Evolutionary conservation across 2,113 vertebrate species (phyloP), one percentile per base, ranked within the genome.

Genomic region (Silurus glanis): DNA sequence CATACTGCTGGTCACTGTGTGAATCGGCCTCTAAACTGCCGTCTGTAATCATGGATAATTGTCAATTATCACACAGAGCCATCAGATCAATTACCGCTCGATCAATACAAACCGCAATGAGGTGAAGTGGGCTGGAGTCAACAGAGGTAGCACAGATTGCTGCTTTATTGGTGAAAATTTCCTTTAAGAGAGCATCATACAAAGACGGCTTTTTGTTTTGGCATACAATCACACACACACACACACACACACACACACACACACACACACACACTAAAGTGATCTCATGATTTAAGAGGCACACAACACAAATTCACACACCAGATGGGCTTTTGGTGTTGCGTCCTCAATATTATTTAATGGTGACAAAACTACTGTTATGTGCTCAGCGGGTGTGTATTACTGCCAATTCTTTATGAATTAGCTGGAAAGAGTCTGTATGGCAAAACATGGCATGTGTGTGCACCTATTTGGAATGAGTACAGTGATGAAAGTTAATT

Each of bases 1-100:
- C 92, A 93, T 95, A 94, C 95, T 94, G 94, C 90, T 82, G 92
- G 93, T 94, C 92, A 94, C 94, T 93, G 94, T 94, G 92, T 92
- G 88, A 91, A 91, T 94, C 93, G 93, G 94, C 94, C 95, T 94
- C 91, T 94, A 94, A 93, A 90, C 94, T 93, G 93, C 93, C 91
- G 92, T 93, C 92, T 95, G 93, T 95, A 95, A 95, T 95, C 94
- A 95, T 91, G 94, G 94, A 95, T 95, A 95, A 95, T 95, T 94
- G 94, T 95, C 95, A 95, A 95, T 95, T 95, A 95, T 95, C 95
- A 95, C 94, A 93, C 94, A 93, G 94, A 94, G 92, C 94, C 93
- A 94, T 95, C 93, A 94, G 94, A 94, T 95, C 94, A 95, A 95
- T 95, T 95, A 95, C 94, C 86, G 87, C 86, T 90, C 92, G 93